phyloP scores from a whole-genome alignment of 2,888 invertebrate genomes.

The Lucinisca nassula region DNA sequence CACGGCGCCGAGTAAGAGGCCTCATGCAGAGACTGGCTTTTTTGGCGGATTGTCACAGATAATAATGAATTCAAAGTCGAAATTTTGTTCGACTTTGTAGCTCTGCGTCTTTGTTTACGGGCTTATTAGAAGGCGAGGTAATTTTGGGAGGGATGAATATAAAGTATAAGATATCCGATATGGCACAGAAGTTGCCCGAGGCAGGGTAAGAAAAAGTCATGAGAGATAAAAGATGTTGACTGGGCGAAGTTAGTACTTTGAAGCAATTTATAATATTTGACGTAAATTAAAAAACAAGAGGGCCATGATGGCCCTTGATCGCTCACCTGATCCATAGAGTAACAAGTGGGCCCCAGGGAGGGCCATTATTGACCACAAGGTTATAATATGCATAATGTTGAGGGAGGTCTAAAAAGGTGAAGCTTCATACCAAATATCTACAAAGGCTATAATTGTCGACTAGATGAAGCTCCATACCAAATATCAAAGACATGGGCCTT shows the following conservation, averaged over 20 bases:
- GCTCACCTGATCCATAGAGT: no score
- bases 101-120: background rate
- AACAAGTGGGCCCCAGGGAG: no score
- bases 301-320: no score
- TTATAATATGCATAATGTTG: no score
- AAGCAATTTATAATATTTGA: no score
- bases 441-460: no score
- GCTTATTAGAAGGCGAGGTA: background rate
- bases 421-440: no score
- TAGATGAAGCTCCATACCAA: no score
- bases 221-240: conserved; percentile 3
- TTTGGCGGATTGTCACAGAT: background rate
- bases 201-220: background rate
- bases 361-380: no score
- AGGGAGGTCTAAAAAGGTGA: no score
- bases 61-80: conserved; percentile 4
- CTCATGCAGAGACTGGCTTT: background rate
- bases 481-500: no score
- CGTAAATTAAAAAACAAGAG: no score
- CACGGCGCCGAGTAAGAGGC: background rate
- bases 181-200: background rate
- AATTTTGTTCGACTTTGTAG: conserved; percentile 11
- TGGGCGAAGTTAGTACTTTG: background rate
- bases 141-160: background rate
- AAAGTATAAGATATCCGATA: conserved; percentile 11